Percentiles rank a stretch among this genome's conserved stretches.
Conservation (phyloP, 2,113 vertebrate genomes). For the Carollia perspicillata region DNA sequence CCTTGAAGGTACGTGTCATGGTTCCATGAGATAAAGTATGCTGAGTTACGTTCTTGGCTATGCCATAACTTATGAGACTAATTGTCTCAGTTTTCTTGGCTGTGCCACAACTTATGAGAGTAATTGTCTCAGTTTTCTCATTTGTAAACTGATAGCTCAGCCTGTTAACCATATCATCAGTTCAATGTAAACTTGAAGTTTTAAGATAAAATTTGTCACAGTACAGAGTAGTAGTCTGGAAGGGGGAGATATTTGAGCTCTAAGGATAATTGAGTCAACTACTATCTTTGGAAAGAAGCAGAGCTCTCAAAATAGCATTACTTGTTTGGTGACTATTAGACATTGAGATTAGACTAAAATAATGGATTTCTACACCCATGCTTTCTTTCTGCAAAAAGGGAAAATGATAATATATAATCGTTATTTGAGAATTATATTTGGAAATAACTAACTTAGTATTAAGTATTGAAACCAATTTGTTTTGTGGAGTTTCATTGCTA, state of each 20-base stretch:
- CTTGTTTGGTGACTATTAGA: conserved; percentile 51
- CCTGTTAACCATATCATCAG: background rate
- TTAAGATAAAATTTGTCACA: background rate
- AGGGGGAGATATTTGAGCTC: background rate
- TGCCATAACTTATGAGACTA: background rate
- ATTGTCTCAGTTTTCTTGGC: background rate
- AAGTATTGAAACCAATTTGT: background rate
- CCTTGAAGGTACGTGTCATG: background rate
- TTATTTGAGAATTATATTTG: background rate
- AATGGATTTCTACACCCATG: background rate
- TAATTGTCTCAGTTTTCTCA: background rate
- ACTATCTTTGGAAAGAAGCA: conserved; percentile 66
- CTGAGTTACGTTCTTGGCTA: background rate
- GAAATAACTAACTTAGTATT: background rate
- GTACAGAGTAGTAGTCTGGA: background rate
- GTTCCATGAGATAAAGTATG: background rate
- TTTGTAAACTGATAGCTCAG: background rate
- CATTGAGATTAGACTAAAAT: conserved; percentile 44
- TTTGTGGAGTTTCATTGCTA: background rate
- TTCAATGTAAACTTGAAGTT: background rate
- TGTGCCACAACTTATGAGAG: background rate
- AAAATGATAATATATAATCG: background rate
- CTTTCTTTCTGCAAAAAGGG: background rate
- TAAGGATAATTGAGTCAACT: conserved; percentile 33
- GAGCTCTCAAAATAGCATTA: conserved; percentile 59